A percentile compares a stretch with the other conserved stretches of the same genome.
phyloP scores from a whole-genome alignment of 2,888 invertebrate genomes.

The Dyspetes luteomarginatus region DNA sequence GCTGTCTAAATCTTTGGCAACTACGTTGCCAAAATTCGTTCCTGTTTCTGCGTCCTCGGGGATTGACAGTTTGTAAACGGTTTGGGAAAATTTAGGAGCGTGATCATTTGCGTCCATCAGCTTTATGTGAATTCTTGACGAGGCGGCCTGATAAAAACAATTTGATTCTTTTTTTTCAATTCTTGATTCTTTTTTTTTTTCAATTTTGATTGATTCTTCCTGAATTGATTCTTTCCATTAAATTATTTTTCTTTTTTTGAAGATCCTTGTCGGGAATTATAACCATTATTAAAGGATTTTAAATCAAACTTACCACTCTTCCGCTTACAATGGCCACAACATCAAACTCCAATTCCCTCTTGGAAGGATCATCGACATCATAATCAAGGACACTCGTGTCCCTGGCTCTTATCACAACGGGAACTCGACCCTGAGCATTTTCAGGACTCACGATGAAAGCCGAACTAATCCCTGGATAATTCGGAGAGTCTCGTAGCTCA shows the following conservation, averaged over 20 bases:
- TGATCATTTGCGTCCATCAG: conserved; percentile 93
- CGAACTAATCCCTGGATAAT: conserved; percentile 78
- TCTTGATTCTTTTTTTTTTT: conserved; percentile 31
- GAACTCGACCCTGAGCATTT: conserved; percentile 89
- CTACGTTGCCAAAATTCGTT: conserved; percentile 87
- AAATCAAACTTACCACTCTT: conserved; percentile 78
- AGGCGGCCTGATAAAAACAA: conserved; percentile 84
- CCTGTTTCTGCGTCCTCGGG: conserved; percentile 87
- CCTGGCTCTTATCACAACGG: conserved; percentile 89
- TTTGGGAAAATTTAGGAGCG: conserved; percentile 87
- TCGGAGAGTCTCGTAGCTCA: conserved; percentile 85
- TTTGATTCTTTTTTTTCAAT: conserved; percentile 9
- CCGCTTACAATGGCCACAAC: conserved; percentile 86
- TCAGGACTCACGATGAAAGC: conserved; percentile 86
- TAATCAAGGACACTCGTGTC: conserved; percentile 89
- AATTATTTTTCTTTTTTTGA: not conserved
- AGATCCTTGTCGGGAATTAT: too few relatives aligned
- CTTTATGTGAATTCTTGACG: conserved; percentile 87
- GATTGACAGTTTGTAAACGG: conserved; percentile 87
- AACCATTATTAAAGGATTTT: too few relatives aligned
- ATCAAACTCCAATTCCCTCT: conserved; percentile 87
- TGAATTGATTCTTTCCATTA: not conserved
- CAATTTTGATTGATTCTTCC: conserved; percentile 7
- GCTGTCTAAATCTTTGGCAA: conserved; percentile 90
- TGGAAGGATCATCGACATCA: conserved; percentile 87